These are phyloP conservation scores for Atlantisia rogersi DNA, from an alignment of 2,113 vertebrate genomes.

Conservation along the genomic window DNA sequence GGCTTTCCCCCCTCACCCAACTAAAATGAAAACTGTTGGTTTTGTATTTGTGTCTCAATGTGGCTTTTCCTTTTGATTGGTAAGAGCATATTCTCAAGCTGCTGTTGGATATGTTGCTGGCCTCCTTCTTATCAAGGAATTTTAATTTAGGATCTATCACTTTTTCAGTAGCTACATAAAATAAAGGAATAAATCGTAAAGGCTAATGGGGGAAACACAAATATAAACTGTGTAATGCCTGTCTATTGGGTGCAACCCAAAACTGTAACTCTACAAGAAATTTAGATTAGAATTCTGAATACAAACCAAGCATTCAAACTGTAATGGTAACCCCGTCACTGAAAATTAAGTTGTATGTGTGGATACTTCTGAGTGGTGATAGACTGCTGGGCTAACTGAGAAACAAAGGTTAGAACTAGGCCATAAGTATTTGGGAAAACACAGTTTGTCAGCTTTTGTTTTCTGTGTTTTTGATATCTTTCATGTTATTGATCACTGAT, in stretches of 20 bases:
- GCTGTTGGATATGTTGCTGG: neutral
- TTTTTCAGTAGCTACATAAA: neutral
- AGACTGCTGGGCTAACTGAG: neutral
- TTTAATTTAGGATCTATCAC: neutral
- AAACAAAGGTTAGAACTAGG: neutral
- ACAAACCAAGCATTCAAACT: neutral
- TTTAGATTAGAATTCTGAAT: neutral
- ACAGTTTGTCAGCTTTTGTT: neutral
- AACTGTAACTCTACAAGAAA: neutral
- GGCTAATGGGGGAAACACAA: neutral
- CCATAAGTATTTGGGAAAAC: neutral
- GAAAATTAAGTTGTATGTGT: neutral
- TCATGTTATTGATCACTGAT: slow-evolving; percentile 1
- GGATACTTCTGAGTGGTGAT: neutral
- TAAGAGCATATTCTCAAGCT: neutral
- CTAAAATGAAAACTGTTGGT: neutral
- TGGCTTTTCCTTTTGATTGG: neutral
- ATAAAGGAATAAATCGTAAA: neutral
- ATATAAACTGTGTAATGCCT: neutral
- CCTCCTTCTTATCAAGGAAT: neutral
- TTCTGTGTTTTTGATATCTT: neutral
- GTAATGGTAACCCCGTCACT: neutral
- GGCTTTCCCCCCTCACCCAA: neutral
- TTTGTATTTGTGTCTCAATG: neutral
- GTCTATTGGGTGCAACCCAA: neutral